These are phyloP conservation scores for Agrenia bidenticulata DNA, from an alignment of 2,888 invertebrate species.

Conservation along the genomic window DNA sequence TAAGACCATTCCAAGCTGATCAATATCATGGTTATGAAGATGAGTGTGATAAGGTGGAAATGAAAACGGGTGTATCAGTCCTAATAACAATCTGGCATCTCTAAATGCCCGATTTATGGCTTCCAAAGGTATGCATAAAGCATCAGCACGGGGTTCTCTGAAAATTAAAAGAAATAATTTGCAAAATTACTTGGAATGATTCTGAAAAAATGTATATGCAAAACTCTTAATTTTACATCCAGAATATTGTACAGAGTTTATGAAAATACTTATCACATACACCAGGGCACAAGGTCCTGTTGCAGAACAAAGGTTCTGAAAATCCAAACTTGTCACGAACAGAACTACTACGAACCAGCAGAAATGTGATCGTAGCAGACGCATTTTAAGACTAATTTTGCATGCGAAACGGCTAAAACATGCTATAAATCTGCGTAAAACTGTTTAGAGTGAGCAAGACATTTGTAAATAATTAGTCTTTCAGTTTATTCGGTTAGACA, in stretches of 20 bases:
- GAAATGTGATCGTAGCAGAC: no score
- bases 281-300: constrained; percentile 41
- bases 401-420: no score
- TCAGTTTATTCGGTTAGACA: no score
- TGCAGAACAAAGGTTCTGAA: not conserved
- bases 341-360: not conserved
- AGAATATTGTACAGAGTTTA: no score
- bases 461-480: no score
- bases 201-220: not conserved
- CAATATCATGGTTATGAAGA: constrained; percentile 52
- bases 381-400: no score
- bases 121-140: constrained; percentile 41
- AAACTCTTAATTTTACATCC: no score
- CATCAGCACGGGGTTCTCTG: constrained; percentile 28
- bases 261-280: no score
- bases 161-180: not conserved
- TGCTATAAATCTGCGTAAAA: no score
- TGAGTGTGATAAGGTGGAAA: constrained; percentile 34
- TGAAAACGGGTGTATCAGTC: constrained; percentile 23
- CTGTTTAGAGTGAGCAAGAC: no score
- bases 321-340: not conserved
- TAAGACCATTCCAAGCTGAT: constrained; percentile 55
- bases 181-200: not conserved
- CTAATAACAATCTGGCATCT: constrained; percentile 30
- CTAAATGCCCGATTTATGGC: constrained; percentile 43